Conservation (phyloP, 2,113 vertebrate species). For the Sprattus sprattus region DNA sequence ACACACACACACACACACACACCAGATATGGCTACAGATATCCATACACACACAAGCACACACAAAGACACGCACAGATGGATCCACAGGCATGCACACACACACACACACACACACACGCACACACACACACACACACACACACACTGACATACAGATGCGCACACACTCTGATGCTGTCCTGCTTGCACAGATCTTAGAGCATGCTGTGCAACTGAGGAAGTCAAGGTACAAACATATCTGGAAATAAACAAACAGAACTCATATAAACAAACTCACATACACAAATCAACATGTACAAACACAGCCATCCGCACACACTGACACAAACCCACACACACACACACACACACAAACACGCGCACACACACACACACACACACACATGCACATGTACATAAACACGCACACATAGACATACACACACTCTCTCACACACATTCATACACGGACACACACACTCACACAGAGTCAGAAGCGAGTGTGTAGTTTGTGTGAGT, state of each 20-base stretch:
- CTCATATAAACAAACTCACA: not conserved
- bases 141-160: constrained; percentile 30
- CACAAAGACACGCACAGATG: constrained; percentile 33
- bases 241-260: constrained; percentile 1
- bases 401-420: not conserved
- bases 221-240: constrained; percentile 20
- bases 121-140: constrained; percentile 25
- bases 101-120: constrained; percentile 31
- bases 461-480: not conserved
- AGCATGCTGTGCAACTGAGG: constrained; percentile 35
- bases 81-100: constrained; percentile 18
- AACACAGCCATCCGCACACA: not conserved
- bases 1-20: constrained; percentile 22
- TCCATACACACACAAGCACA: constrained; percentile 12
- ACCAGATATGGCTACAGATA: not conserved
- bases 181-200: constrained; percentile 27
- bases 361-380: constrained; percentile 24
- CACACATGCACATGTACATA: constrained; percentile 11
- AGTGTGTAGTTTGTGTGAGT: constrained; percentile 40
- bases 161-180: constrained; percentile 23
- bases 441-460: constrained; percentile 19
- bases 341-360: constrained; percentile 10
- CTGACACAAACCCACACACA: not conserved
- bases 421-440: constrained; percentile 21
- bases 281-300: constrained; percentile 1